Evolutionary conservation across 2,113 vertebrate genomes (phyloP), one percentile per base, ranked within the genome.

Genomic region (Erythrocercus mccallii): DNA sequence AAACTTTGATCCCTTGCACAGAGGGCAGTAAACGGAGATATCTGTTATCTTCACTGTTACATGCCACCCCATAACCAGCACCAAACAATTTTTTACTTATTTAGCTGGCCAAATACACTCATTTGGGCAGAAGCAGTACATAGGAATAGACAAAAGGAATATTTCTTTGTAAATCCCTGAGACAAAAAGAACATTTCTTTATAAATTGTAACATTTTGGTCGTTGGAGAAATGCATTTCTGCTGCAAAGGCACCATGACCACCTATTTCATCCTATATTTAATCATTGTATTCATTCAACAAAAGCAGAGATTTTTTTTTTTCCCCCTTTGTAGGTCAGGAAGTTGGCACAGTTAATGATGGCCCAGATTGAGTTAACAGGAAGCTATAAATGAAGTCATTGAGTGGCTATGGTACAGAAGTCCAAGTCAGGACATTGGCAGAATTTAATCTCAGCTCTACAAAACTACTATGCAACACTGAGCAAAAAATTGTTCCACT

Each of bases 21-120:
- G 9, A 66, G 61, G 33, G 42, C 31, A 70, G 10, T 5, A 51
- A 85, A 61, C 0, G 1, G 40, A 62, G 53, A 14, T 48, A 44
- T 6, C 28, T 15, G 9, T 58, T 69, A 68, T 40, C 48, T 74
- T 72, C 22, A 23, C 13, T 51, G 12, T 24, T 25, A 19, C 12
- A 24, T 0, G 5, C 25, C 6, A 24, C 11, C 10, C 7, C 1
- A 2, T 30, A 83, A 79, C 3, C 45, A 54, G 42, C 9, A 60
- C 24, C 50, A n/a, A 10, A 51, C 6, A 45, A 33, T 7, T 38
- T 58, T 47, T 54, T 2, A 81, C 28, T 76, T 66, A 28, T 17
- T 27, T 54, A 48, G 11, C 19, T 58, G 17, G 11, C 6, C 45
- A 94, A 91, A 73, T 25, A 64, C 12, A 72, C 15, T 42, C 54